Percentiles rank a stretch among this genome's conserved stretches.
These are phyloP conservation scores for Caenorhabditis virilis DNA, from an alignment of 2,888 invertebrate genomes.

Conservation along the genomic window DNA sequence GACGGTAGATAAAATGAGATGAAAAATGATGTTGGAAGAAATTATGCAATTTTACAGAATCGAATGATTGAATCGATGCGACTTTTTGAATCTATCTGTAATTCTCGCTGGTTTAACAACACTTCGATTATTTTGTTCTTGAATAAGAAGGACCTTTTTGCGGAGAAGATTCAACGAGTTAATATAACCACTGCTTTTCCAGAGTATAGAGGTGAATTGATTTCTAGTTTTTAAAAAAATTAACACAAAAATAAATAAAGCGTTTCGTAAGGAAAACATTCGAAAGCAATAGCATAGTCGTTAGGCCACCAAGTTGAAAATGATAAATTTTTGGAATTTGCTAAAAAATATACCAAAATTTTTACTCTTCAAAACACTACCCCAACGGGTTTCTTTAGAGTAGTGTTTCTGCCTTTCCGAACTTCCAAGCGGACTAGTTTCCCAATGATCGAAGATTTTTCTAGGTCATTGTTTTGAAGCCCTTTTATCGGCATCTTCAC, in stretches of 20 bases:
- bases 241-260: not conserved
- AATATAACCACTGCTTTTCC: constrained; percentile 59
- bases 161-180: constrained; percentile 57
- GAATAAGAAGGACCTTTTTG: constrained; percentile 66
- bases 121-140: constrained; percentile 66
- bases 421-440: no score
- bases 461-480: no score
- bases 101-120: constrained; percentile 66
- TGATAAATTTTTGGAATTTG: no score
- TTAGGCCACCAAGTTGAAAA: no score
- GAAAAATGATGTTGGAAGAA: not conserved
- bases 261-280: no score
- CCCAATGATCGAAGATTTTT: not conserved
- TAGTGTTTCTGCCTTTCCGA: no score
- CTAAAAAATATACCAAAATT: no score
- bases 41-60: constrained; percentile 52
- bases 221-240: not conserved
- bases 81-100: constrained; percentile 67
- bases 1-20: constrained; percentile 77
- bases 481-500: no score
- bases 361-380: no score
- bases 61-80: constrained; percentile 67
- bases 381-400: no score
- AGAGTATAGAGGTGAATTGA: constrained; percentile 57
- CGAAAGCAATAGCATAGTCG: no score